Base-by-base conservation (phyloP, 1,140 invertebrate genomes). In the Brachionus plicatilis region DNA sequence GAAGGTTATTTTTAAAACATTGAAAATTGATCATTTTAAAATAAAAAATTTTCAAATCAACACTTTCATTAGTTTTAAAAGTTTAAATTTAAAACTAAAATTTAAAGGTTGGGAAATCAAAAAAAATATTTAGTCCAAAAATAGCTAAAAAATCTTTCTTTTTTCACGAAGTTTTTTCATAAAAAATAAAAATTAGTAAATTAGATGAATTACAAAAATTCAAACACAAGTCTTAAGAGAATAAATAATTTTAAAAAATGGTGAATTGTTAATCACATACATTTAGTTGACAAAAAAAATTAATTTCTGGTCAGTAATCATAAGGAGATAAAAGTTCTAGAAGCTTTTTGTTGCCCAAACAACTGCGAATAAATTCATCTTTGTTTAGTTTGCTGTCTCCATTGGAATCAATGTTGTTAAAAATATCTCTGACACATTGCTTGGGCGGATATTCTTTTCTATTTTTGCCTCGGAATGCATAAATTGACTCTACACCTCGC, bases 291-390 rank as follows among this genome's bases (percentile, higher is more conserved):
- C 37, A 66, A 66, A 33, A 14, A 14, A 33, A 8, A 68, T 6
- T 70, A 33, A 37, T 29, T n/a, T 3, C 12, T 70, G 27, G 2
- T 43, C 11, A 80, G 33, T 37, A 53, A 4, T 82, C 79, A 82
- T 65, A 82, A 12, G 79, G 79, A 27, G 79, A 82, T 56, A 82
- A 68, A 41, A 82, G 65, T 68, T 82, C 79, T 24, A 82, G 12
- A 47, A 82, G 17, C 8, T 65, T 41, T 27, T 82, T 82, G 37
- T 82, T 60, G 9, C 65, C 65, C 29, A 82, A 68, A 17, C 79
- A 82, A 27, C 79, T 27, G 8, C 33, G 17, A 33, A 82, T 33
- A 37, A 82, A 82, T 82, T 82, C 79, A 27, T 60, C 33, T 17
- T 82, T 82, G 24, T 82, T 82, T 3, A 82, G 29, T 45, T 82